These are phyloP conservation scores for Mastomys natalensis DNA, from an alignment of 2,113 vertebrate species.

Conservation along the genomic window DNA sequence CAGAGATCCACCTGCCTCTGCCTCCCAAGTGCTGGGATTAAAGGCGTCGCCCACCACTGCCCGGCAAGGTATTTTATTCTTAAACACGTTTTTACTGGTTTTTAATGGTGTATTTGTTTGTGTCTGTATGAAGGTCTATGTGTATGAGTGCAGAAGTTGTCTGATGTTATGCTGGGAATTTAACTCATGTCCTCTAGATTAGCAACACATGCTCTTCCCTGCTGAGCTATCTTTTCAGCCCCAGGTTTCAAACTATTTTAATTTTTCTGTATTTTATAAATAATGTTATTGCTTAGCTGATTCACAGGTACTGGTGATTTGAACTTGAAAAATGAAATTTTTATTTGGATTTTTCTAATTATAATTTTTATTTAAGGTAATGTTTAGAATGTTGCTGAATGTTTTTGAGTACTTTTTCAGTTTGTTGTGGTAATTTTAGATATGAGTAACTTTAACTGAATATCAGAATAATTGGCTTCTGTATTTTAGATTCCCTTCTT, in stretches of 20 bases:
- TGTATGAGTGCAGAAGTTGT: neutral
- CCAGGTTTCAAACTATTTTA: slow-evolving; percentile 38
- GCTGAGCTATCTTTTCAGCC: neutral
- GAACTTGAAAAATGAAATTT: slow-evolving; percentile 38
- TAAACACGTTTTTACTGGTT: neutral
- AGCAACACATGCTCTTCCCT: neutral
- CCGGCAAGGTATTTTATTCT: neutral
- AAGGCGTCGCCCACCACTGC: too few species aligned
- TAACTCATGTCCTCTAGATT: neutral
- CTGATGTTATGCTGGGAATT: neutral
- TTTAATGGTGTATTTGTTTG: neutral
- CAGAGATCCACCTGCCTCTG: too few species aligned
- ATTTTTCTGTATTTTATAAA: slow-evolving; percentile 27
- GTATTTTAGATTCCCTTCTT: slow-evolving; percentile 96
- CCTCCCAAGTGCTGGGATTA: too few species aligned
- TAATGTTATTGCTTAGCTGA: neutral
- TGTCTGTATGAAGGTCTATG: neutral
- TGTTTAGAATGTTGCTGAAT: slow-evolving; percentile 37
- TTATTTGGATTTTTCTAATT: slow-evolving; percentile 63
- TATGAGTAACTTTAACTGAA: slow-evolving; percentile 37
- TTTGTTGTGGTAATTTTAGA: slow-evolving; percentile 31
- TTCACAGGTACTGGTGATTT: neutral
- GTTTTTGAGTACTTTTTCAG: slow-evolving; percentile 34
- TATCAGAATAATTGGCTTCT: slow-evolving; percentile 66
- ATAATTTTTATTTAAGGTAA: slow-evolving; percentile 28